Evolutionary conservation across 2,797 vertebrate genomes (phyloP).

Genomic region (Microcaecilia unicolor): DNA sequence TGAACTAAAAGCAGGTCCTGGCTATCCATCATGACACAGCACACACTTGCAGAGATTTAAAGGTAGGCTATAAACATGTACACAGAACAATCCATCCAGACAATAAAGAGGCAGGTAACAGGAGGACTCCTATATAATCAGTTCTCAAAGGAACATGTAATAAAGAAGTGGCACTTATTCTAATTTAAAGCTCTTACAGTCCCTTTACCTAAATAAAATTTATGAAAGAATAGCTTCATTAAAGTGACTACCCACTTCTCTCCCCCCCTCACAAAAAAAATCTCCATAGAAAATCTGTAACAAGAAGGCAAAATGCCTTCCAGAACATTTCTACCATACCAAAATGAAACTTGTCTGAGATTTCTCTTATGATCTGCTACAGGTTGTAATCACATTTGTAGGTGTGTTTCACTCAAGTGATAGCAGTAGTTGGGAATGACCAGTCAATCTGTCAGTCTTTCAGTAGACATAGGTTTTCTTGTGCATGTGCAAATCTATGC

Average conservation of each 20-base stretch:
- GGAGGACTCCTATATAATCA: constrained; percentile 58
- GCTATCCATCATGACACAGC: constrained; percentile 18
- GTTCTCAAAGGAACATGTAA: constrained; percentile 60
- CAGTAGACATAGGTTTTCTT: no score
- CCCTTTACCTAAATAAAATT: constrained; percentile 59
- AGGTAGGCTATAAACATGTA: constrained; percentile 51
- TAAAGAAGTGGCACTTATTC: constrained; percentile 64
- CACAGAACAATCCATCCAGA: constrained; percentile 24
- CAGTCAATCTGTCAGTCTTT: no score
- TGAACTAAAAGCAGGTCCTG: constrained; percentile 22
- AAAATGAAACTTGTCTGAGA: no score
- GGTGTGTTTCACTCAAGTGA: no score
- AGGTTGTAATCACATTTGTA: no score
- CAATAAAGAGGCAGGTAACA: constrained; percentile 46
- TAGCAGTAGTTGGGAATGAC: no score
- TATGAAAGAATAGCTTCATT: constrained; percentile 61
- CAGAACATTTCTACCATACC: no score
- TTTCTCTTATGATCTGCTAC: no score
- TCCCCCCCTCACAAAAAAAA: constrained; percentile 43
- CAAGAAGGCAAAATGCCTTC: no score
- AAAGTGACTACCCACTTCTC: constrained; percentile 48
- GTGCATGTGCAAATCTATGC: no score
- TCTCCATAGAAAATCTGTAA: not conserved
- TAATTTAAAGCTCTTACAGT: constrained; percentile 64
- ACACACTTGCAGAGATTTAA: constrained; percentile 34